phyloP scores from a whole-genome alignment of 2,113 vertebrate species.

The Zosterops pallidus region DNA sequence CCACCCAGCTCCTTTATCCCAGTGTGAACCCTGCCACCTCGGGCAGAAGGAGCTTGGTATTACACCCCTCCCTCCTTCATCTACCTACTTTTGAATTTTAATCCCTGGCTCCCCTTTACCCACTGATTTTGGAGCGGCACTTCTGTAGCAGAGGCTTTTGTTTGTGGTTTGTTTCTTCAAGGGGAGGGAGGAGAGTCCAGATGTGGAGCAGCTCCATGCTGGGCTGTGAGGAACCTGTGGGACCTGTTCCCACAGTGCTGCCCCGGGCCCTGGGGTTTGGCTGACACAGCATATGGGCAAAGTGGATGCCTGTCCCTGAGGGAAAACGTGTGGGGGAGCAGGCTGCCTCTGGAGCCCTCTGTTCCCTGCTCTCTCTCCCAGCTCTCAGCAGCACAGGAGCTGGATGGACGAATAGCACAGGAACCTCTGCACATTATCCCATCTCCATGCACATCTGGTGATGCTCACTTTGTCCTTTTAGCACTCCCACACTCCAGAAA shows the following conservation, averaged over 20 bases:
- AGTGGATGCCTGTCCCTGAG: background rate
- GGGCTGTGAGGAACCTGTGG: background rate
- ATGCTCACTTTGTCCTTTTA: background rate
- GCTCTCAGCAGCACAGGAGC: background rate
- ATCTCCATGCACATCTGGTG: background rate
- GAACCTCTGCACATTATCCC: background rate
- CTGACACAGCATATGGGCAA: background rate
- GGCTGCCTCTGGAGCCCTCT: background rate
- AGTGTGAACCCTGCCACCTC: background rate
- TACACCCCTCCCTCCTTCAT: background rate
- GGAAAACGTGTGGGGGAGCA: background rate
- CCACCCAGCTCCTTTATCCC: background rate
- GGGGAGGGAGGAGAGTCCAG: background rate
- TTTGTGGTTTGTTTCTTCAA: background rate
- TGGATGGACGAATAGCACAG: background rate
- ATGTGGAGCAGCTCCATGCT: background rate
- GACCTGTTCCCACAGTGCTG: background rate
- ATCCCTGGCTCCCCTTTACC: background rate
- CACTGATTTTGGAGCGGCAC: background rate
- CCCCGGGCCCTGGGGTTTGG: background rate
- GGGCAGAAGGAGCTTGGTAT: background rate
- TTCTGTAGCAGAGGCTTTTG: rapidly evolving
- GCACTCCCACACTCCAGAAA: background rate
- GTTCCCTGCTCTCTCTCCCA: background rate
- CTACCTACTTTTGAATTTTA: background rate